Conservation (phyloP, 2,888 invertebrate genomes). For the Laothoe populi region DNA sequence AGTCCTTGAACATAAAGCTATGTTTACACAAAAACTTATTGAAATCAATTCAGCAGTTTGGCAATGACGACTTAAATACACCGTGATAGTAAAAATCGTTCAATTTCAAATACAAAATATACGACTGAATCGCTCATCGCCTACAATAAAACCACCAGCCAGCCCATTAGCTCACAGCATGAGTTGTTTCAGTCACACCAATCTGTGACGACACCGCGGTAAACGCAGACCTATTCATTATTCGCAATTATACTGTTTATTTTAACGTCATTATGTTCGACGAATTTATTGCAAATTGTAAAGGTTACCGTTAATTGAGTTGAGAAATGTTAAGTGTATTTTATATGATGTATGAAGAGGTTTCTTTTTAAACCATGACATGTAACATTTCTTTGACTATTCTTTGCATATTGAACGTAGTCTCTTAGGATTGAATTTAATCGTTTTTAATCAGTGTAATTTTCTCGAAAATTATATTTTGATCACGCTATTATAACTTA, state of each 20-base stretch:
- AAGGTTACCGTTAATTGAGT: slow-evolving; percentile 15
- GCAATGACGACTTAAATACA: too few species aligned
- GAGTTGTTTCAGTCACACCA: slow-evolving; percentile 8
- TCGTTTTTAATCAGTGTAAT: too few species aligned
- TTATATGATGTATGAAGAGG: neutral
- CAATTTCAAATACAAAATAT: neutral
- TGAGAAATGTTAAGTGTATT: slow-evolving; percentile 11
- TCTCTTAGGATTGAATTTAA: too few species aligned
- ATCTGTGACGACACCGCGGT: slow-evolving; percentile 4
- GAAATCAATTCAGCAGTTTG: too few species aligned
- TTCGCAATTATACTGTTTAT: slow-evolving; percentile 21
- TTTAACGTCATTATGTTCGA: slow-evolving; percentile 9
- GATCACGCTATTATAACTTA: too few species aligned
- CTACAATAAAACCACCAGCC: neutral
- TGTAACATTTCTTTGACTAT: too few species aligned
- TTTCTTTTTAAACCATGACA: neutral
- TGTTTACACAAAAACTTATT: too few species aligned
- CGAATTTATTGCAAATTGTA: slow-evolving; percentile 8
- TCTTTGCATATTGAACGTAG: too few species aligned
- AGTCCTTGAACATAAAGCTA: too few species aligned
- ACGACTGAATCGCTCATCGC: neutral
- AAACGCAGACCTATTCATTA: slow-evolving; percentile 12
- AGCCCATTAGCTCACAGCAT: neutral
- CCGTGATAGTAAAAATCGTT: neutral
- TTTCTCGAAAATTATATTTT: too few species aligned